These are phyloP conservation scores for Octodonta nipae DNA, from an alignment of 2,888 invertebrate genomes.

Conservation along the genomic window DNA sequence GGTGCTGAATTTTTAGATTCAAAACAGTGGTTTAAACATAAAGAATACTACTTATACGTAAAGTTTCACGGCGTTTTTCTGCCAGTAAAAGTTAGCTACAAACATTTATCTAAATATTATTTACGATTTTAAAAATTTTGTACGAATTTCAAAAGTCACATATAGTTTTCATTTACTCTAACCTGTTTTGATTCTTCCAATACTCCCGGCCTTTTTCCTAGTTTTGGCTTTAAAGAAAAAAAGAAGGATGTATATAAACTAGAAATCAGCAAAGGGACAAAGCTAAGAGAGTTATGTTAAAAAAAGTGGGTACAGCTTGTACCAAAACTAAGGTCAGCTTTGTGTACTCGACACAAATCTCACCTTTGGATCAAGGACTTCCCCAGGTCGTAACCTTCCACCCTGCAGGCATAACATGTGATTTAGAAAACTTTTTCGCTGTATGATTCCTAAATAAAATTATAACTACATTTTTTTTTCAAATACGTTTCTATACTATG, in stretches of 20 bases:
- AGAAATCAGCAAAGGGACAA: conserved; percentile 17
- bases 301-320: neutral
- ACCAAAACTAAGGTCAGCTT: conserved; percentile 34
- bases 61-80: too few relatives aligned
- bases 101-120: conserved; percentile 23
- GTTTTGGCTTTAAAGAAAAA: conserved; percentile 51
- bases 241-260: too few relatives aligned
- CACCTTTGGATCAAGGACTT: conserved; percentile 65
- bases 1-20: too few relatives aligned
- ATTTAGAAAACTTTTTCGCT: conserved; percentile 12
- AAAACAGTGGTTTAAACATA: too few relatives aligned
- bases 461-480: too few relatives aligned
- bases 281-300: conserved; percentile 12
- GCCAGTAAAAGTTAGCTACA: too few relatives aligned
- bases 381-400: conserved; percentile 66
- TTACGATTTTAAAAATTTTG: conserved; percentile 18
- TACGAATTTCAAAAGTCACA: conserved; percentile 16
- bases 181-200: conserved; percentile 53
- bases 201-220: conserved; percentile 63
- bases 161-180: conserved; percentile 34
- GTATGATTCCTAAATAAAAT: too few relatives aligned
- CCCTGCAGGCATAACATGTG: conserved; percentile 43
- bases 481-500: too few relatives aligned
- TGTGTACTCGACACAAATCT: conserved; percentile 46
- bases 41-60: too few relatives aligned